Conservation (phyloP, 1,140 invertebrate genomes). For the Tigriopus japonicus region DNA sequence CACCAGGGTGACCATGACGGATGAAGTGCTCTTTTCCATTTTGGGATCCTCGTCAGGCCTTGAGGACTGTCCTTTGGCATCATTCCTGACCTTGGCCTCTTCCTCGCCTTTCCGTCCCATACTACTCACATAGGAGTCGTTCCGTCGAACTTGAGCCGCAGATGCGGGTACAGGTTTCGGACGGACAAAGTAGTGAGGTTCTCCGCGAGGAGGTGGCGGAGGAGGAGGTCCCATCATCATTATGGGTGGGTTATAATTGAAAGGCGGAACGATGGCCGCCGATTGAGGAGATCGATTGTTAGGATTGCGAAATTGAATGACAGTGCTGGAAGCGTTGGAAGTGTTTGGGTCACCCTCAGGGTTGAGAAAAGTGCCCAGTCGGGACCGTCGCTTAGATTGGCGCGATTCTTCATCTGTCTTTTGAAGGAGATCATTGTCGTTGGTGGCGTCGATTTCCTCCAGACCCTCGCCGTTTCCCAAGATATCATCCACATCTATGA, state of each 20-base stretch:
- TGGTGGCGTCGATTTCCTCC: background rate
- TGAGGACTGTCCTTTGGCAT: background rate
- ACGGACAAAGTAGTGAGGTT: background rate
- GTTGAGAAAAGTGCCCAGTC: background rate
- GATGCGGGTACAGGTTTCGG: background rate
- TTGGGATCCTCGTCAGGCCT: background rate
- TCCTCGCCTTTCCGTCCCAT: background rate
- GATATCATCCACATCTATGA: background rate
- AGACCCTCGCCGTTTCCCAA: background rate
- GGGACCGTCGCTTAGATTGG: background rate
- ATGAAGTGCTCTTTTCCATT: background rate
- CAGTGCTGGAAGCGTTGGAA: no score
- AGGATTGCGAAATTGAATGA: no score
- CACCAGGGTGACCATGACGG: constrained; percentile 1
- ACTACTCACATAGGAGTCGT: constrained; percentile 5
- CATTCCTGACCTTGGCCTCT: background rate
- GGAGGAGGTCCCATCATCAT: no score
- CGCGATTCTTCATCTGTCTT: background rate
- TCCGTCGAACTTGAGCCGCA: background rate
- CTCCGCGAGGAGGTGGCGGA: no score
- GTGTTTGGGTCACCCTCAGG: background rate
- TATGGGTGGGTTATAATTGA: background rate
- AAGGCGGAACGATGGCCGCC: background rate
- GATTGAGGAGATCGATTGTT: background rate
- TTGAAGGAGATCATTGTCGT: background rate